Conservation (phyloP, 2,888 invertebrate genomes). For the Zygogramma bicolorata region DNA sequence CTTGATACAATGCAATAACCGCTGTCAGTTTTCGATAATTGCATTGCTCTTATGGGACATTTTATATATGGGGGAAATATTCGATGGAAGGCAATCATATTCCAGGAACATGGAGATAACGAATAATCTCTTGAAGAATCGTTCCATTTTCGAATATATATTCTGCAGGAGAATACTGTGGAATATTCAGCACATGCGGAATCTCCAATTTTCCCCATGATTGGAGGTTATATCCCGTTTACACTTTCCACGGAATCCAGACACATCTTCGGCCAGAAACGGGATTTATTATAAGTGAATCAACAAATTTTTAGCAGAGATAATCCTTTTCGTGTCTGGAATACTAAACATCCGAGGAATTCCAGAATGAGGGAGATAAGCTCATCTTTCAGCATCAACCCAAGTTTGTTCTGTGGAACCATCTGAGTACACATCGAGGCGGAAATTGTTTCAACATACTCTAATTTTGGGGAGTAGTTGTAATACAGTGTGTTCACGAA, state of each 20-base stretch:
- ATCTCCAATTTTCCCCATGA: neutral
- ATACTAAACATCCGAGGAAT: slow-evolving; percentile 1
- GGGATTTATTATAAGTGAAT: slow-evolving; percentile 6
- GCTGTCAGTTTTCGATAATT: too few species aligned
- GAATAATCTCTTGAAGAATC: too few species aligned
- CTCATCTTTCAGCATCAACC: neutral
- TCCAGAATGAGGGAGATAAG: neutral
- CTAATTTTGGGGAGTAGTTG: neutral
- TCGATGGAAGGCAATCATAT: too few species aligned
- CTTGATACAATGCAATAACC: too few species aligned
- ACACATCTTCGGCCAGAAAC: neutral
- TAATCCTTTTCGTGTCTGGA: slow-evolving; percentile 5
- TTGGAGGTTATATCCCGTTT: neutral
- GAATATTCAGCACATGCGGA: neutral
- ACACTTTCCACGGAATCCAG: neutral
- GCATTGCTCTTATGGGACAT: too few species aligned
- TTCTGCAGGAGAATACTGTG: too few species aligned
- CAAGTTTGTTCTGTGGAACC: neutral
- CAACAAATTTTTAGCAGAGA: neutral
- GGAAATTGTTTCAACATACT: neutral
- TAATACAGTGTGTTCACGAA: neutral
- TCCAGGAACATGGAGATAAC: too few species aligned
- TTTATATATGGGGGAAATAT: too few species aligned
- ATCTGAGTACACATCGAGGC: neutral
- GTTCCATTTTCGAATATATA: too few species aligned